Evolutionary conservation across 2,113 vertebrate genomes (phyloP).

Genomic region (Suncus etruscus): DNA sequence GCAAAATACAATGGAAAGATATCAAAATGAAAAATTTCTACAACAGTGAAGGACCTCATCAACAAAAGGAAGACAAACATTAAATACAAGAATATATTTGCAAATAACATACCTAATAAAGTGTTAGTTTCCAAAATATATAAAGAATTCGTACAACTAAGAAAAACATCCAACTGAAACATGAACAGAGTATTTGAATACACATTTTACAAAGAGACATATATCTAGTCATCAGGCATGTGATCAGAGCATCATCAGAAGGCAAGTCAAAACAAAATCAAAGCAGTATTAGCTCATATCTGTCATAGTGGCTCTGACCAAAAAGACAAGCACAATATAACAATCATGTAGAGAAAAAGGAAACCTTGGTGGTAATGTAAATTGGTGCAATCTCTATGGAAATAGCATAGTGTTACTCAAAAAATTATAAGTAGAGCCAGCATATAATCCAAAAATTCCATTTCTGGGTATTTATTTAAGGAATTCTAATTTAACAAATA

Average conservation of each 20-base stretch:
- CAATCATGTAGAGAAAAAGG: not conserved
- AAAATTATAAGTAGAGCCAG: not conserved
- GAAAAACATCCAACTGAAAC: not conserved
- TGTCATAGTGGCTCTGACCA: not conserved
- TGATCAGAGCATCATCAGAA: not conserved
- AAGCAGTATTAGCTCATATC: not conserved
- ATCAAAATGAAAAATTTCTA: too few species aligned
- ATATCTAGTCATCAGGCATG: not conserved
- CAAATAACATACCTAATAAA: too few species aligned
- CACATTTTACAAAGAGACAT: not conserved
- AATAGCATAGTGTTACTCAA: not conserved
- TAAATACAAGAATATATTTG: not conserved
- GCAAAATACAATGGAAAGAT: too few species aligned
- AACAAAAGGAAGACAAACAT: not conserved
- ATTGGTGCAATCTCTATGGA: not conserved
- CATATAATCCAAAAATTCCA: not conserved
- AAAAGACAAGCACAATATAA: not conserved
- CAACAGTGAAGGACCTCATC: too few species aligned
- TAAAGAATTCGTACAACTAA: not conserved
- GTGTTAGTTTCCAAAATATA: too few species aligned
- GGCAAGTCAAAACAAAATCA: not conserved
- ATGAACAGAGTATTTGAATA: not conserved
- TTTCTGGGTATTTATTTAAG: not conserved
- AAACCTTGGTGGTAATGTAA: not conserved
- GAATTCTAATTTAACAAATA: not conserved